These are phyloP conservation scores for Oncorhynchus tshawytscha DNA, from an alignment of 2,113 vertebrate genomes.

Conservation along the genomic window DNA sequence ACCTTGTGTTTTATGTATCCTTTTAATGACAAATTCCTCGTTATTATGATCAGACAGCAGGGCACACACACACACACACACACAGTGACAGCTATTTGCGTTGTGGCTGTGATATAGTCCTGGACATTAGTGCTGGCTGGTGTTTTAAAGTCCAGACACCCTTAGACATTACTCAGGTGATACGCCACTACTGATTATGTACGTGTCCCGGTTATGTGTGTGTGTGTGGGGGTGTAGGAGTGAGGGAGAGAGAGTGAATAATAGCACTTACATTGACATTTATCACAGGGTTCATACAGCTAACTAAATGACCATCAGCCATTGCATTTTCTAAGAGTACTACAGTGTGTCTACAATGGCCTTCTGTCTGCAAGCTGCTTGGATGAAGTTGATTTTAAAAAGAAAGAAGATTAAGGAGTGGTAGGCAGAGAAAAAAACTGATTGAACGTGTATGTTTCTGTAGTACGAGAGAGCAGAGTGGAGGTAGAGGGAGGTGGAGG, in stretches of 20 bases:
- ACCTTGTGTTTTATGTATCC: conserved; percentile 61
- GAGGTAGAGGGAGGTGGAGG: conserved; percentile 15
- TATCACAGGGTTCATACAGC: conserved; percentile 48
- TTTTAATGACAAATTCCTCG: conserved; percentile 58
- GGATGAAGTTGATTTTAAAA: not conserved
- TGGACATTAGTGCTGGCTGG: conserved; percentile 43
- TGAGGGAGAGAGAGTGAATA: conserved; percentile 61
- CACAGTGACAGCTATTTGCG: conserved; percentile 52
- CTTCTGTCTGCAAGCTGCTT: conserved; percentile 44
- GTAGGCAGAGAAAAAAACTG: too few relatives aligned
- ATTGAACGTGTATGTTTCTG: not conserved
- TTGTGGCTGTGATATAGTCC: conserved; percentile 61
- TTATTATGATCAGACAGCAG: conserved; percentile 47
- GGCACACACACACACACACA: conserved; percentile 10
- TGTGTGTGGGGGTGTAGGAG: conserved; percentile 23
- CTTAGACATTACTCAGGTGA: conserved; percentile 71
- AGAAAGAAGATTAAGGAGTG: too few relatives aligned
- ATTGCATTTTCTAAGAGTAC: conserved; percentile 3
- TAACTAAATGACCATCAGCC: conserved; percentile 14
- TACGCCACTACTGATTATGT: conserved; percentile 59
- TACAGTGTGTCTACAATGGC: conserved; percentile 35
- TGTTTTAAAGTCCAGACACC: conserved; percentile 68
- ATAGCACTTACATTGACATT: conserved; percentile 67
- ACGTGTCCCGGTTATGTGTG: not conserved
- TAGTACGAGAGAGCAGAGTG: not conserved